phyloP scores from a whole-genome alignment of 2,797 vertebrate genomes.

The Pachyuromys duprasi region DNA sequence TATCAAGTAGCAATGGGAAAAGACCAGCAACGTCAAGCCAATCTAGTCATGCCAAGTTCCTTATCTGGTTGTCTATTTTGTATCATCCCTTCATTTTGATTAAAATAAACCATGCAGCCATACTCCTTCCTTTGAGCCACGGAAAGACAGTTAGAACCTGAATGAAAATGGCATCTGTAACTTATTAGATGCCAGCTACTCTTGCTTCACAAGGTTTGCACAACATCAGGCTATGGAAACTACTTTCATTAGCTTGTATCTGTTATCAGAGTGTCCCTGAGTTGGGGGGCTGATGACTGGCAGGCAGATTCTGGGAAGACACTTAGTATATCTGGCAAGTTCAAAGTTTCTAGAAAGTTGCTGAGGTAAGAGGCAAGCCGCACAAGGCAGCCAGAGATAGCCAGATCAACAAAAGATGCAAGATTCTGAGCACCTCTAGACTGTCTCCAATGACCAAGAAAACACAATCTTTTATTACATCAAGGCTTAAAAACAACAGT shows the following conservation, averaged over 20 bases:
- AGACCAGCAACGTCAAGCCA: neutral
- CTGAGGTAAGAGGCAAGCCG: neutral
- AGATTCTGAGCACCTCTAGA: neutral
- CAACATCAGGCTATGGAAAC: neutral
- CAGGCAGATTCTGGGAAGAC: constrained; percentile 33
- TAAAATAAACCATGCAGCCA: neutral
- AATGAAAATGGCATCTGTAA: neutral
- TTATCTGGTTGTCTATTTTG: neutral
- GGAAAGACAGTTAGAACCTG: constrained; percentile 57
- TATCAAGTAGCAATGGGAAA: neutral
- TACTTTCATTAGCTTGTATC: neutral
- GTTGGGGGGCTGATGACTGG: neutral
- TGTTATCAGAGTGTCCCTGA: neutral
- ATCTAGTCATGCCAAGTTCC: neutral
- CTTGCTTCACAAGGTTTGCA: neutral
- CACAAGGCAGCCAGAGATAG: neutral
- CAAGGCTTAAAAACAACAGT: neutral
- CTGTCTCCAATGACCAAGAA: neutral
- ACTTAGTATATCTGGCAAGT: constrained; percentile 12
- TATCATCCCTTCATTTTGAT: neutral
- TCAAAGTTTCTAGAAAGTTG: constrained; percentile 1
- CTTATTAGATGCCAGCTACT: neutral
- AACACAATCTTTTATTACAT: neutral
- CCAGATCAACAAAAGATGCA: neutral
- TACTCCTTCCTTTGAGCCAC: neutral